Base-by-base conservation (phyloP, 2,113 vertebrate species). In the Eretmochelys imbricata region DNA sequence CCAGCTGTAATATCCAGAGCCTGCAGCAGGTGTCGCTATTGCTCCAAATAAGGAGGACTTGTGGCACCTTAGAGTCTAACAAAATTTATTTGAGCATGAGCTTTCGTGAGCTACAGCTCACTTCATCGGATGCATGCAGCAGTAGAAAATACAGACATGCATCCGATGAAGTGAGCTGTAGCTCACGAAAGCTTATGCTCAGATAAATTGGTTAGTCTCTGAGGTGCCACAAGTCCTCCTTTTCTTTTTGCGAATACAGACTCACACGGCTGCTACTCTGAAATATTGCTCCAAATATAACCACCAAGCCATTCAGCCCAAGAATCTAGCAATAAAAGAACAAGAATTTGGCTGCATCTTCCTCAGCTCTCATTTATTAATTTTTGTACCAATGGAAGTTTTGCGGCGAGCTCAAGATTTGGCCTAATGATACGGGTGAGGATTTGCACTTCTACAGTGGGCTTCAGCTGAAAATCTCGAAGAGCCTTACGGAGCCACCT, bases 11-110 rank as follows among this genome's bases (percentile, higher is more conserved):
- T 94, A 85, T 93, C 54, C 80, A 0, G 24, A 20, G 5, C 20
- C 46, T 29, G n/a, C 97, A 85, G 93, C 88, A 96, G 97, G 87
- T 93, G 97, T 87, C 97, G 94, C 75, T 46, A 87, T 16, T 51
- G 85, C 51, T 85, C 81, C 96, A 85, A 75, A 53, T 11, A 95
- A 42, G 42, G 42, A 42, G 42, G 42, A 42, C 42, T 42, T 42
- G 42, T 42, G 42, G 42, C 42, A 42, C 42, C 42, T 42, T 42
- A 42, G 42, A 42, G 42, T 5, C 42, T 42, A 5, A 42, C 42
- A 42, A 42, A 42, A 42, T 42, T 42, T 42, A 42, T 42, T 42
- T 42, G 42, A 42, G 42, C 42, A 42, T 42, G 5, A 42, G 42
- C 42, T 42, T 42, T 42, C 42, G 42, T 42, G 42, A 42, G 42